Percentiles rank a stretch among this genome's conserved stretches.
Conservation (phyloP, 2,113 vertebrate species). For the Camelus bactrianus region DNA sequence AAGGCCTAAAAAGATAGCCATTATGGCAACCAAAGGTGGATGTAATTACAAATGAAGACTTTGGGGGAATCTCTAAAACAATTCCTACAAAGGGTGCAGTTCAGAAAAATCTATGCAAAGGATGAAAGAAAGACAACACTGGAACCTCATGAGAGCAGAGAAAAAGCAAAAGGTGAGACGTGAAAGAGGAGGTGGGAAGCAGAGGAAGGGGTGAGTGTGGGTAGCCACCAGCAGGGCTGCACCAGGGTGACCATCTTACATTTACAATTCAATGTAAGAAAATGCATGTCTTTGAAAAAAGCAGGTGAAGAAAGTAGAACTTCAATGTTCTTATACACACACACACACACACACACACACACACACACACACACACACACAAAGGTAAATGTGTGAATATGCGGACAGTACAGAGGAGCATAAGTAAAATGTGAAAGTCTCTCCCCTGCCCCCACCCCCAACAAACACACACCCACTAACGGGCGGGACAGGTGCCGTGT, state of each 20-base stretch:
- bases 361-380: neutral
- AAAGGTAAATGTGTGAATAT: neutral
- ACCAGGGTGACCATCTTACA: neutral
- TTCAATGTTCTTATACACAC: neutral
- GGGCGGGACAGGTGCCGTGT: neutral
- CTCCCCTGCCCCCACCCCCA: no score
- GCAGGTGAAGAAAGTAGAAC: neutral
- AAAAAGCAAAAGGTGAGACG: neutral
- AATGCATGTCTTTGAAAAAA: neutral
- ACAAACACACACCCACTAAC: neutral
- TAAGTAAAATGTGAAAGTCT: neutral
- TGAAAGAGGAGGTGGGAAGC: neutral
- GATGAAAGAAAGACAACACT: neutral
- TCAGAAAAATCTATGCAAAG: neutral
- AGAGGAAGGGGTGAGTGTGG: neutral
- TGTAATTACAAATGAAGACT: neutral
- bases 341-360: neutral
- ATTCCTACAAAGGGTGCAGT: neutral
- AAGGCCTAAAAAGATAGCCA: neutral
- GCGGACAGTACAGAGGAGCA: neutral
- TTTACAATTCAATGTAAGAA: neutral
- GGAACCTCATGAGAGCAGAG: neutral
- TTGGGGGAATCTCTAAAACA: neutral
- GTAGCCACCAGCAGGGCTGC: neutral
- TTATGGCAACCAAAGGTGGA: neutral